Percentiles rank a stretch among this genome's conserved stretches.
phyloP scores from a whole-genome alignment of 1,140 invertebrate species.

The Augochlora pura region DNA sequence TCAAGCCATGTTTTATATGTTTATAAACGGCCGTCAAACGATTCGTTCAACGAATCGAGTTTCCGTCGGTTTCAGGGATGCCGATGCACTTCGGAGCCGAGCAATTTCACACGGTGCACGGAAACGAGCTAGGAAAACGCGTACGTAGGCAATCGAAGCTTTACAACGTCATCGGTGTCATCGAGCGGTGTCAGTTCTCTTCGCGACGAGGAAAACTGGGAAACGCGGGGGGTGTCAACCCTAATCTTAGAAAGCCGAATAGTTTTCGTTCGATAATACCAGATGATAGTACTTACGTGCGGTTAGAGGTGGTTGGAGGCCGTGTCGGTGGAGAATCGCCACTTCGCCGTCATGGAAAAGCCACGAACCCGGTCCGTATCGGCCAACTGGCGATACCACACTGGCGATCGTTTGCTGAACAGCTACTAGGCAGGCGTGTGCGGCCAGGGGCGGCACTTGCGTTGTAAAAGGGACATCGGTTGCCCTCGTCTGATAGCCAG shows the following conservation, averaged over 20 bases:
- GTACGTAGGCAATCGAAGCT: background rate
- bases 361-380: conserved; percentile 39
- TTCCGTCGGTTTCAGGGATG: too few species aligned
- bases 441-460: conserved; percentile 30
- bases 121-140: background rate
- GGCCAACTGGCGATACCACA: conserved; percentile 53
- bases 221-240: too few species aligned
- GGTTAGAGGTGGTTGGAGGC: conserved; percentile 6
- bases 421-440: conserved; percentile 57
- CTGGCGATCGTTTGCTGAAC: conserved; percentile 55
- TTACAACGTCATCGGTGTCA: too few species aligned
- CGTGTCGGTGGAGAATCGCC: conserved; percentile 18
- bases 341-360: conserved; percentile 25
- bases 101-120: background rate
- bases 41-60: too few species aligned
- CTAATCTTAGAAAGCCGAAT: too few species aligned
- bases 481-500: background rate
- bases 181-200: too few species aligned
- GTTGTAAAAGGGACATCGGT: background rate
- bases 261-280: background rate
- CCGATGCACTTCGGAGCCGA: too few species aligned
- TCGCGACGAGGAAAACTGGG: too few species aligned
- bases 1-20: too few species aligned
- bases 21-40: too few species aligned
- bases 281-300: conserved; percentile 44